phyloP scores from a whole-genome alignment of 2,888 invertebrate genomes.

The Trichogramma dendrolimi region DNA sequence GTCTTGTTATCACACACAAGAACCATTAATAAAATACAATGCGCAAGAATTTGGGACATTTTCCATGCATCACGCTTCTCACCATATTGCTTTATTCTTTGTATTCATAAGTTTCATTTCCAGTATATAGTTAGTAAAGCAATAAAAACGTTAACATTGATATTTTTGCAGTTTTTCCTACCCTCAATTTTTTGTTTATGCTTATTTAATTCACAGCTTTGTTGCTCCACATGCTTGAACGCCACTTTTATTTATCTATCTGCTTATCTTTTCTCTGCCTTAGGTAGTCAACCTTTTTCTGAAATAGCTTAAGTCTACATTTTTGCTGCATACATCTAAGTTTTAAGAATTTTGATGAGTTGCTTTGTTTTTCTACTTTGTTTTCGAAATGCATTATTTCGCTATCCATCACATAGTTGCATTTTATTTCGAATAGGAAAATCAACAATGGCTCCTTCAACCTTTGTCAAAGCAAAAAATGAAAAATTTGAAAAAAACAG shows the following conservation, averaged over 20 bases:
- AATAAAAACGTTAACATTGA: constrained; percentile 21
- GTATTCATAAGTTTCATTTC: constrained; percentile 40
- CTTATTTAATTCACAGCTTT: constrained; percentile 9
- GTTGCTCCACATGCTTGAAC: constrained; percentile 31
- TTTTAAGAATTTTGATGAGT: constrained; percentile 9
- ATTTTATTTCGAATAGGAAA: constrained; percentile 45
- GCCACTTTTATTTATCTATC: constrained; percentile 17
- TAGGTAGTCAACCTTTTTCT: constrained; percentile 28
- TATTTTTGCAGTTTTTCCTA: constrained; percentile 30
- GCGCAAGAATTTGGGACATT: constrained; percentile 26
- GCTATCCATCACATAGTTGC: neutral
- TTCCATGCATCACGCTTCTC: constrained; percentile 12
- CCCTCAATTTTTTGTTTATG: neutral
- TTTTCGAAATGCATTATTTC: constrained; percentile 16
- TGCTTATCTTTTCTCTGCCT: constrained; percentile 23
- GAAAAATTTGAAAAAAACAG: constrained; percentile 26
- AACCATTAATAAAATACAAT: constrained; percentile 15
- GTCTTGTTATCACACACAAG: constrained; percentile 9
- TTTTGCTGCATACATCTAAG: constrained; percentile 17
- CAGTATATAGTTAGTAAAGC: constrained; percentile 38
- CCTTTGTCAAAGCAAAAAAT: constrained; percentile 41
- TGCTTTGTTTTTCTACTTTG: constrained; percentile 28
- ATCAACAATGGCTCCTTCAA: constrained; percentile 47
- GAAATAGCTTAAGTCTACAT: constrained; percentile 20
- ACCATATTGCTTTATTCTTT: constrained; percentile 27